These are phyloP conservation scores for Trichopria drosophilae DNA, from an alignment of 2,888 invertebrate genomes.

Conservation along the genomic window DNA sequence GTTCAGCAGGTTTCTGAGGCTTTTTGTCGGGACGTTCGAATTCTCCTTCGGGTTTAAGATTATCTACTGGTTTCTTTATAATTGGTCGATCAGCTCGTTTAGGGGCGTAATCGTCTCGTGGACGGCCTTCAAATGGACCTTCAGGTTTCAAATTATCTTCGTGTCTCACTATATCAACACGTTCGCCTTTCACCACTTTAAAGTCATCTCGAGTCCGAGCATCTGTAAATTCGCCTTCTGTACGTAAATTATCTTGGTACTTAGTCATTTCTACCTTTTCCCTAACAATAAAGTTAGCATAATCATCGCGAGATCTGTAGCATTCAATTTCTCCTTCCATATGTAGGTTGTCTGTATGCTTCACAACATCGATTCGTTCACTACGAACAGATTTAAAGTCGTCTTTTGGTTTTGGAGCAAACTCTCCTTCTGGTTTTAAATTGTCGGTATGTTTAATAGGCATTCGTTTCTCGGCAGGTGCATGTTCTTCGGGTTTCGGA, in stretches of 20 bases:
- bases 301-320: conserved; percentile 63
- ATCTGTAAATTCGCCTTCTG: conserved; percentile 67
- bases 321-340: conserved; percentile 61
- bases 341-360: conserved; percentile 54
- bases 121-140: conserved; percentile 51
- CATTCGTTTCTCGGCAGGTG: conserved; percentile 55
- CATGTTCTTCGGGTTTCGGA: conserved; percentile 55
- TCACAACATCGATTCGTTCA: conserved; percentile 59
- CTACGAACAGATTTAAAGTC: conserved; percentile 64
- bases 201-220: conserved; percentile 63
- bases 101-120: conserved; percentile 52
- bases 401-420: conserved; percentile 58
- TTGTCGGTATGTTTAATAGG: conserved; percentile 49
- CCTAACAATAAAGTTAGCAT: conserved; percentile 61
- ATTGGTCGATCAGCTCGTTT: conserved; percentile 55
- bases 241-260: conserved; percentile 59
- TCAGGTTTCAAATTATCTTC: conserved; percentile 62
- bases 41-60: conserved; percentile 60
- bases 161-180: conserved; percentile 60
- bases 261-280: conserved; percentile 59
- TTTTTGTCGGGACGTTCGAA: conserved; percentile 49
- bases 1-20: conserved; percentile 58
- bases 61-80: conserved; percentile 57
- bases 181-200: conserved; percentile 62
- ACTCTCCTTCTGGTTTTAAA: conserved; percentile 53